A percentile compares a stretch with the other conserved stretches of the same genome.
These are phyloP conservation scores for Drosophila villosipedis DNA, from an alignment of 2,888 invertebrate genomes.

Conservation along the genomic window DNA sequence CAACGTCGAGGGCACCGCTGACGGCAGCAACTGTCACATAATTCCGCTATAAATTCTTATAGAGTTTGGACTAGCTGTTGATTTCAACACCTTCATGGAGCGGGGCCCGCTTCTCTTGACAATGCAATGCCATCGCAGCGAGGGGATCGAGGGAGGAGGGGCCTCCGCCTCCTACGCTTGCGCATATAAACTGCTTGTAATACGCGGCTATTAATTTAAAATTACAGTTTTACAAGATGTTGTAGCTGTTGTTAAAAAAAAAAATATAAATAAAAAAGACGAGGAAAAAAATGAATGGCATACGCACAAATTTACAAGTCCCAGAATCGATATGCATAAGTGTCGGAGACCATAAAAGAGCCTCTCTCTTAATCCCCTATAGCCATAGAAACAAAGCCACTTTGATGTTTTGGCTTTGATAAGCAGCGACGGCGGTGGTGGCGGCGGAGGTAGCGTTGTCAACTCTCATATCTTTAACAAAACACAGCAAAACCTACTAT, in stretches of 20 bases:
- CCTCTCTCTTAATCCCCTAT: conserved; percentile 22
- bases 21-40: conserved; percentile 80
- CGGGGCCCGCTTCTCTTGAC: conserved; percentile 50
- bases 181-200: conserved; percentile 81
- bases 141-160: conserved; percentile 3
- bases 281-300: conserved; percentile 72
- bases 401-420: conserved; percentile 76
- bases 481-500: conserved; percentile 80
- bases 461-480: conserved; percentile 63
- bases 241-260: conserved; percentile 36
- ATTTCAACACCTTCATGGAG: conserved; percentile 81
- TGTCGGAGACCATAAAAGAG: conserved; percentile 70
- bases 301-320: conserved; percentile 80
- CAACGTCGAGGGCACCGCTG: conserved; percentile 25
- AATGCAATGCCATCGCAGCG: conserved; percentile 25
- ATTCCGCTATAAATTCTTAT: conserved; percentile 82
- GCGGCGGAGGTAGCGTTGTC: conserved; percentile 25
- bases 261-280: conserved; percentile 25
- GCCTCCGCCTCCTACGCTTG: conserved; percentile 72
- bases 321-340: conserved; percentile 76
- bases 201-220: conserved; percentile 80
- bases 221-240: conserved; percentile 79
- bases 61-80: conserved; percentile 78
- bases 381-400: conserved; percentile 68
- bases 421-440: conserved; percentile 44